These are phyloP conservation scores for Diogma glabrata DNA, from an alignment of 2,888 invertebrate species.

Conservation along the genomic window DNA sequence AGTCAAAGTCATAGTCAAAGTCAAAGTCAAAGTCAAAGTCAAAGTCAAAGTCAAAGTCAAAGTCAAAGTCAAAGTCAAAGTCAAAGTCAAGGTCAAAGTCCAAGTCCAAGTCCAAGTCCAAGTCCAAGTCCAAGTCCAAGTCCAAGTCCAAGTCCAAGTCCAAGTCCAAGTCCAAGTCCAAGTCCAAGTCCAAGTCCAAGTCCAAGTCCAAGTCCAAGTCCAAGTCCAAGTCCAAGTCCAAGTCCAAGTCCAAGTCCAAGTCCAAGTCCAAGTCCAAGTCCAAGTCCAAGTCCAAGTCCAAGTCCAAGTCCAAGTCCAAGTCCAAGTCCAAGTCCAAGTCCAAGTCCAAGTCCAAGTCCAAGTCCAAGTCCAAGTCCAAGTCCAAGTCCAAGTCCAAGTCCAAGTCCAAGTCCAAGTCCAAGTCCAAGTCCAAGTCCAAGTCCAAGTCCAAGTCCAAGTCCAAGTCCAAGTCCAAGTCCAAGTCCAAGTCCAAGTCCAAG, in stretches of 20 bases:
- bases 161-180: conserved; percentile 9
- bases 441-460: conserved; percentile 6
- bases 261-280: not conserved
- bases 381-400: conserved; percentile 8
- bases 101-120: conserved; percentile 6
- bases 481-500: conserved; percentile 9
- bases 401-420: conserved; percentile 12
- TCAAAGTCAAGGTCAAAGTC: no score
- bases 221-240: conserved; percentile 9
- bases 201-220: conserved; percentile 7
- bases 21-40: no score
- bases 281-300: conserved; percentile 7
- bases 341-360: conserved; percentile 3
- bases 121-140: conserved; percentile 3
- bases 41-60: no score
- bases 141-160: conserved; percentile 10
- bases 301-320: conserved; percentile 10
- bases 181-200: not conserved
- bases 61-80: no score
- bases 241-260: conserved; percentile 11
- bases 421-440: conserved; percentile 9
- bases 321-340: conserved; percentile 9
- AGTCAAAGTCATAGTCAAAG: no score
- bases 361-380: conserved; percentile 6
- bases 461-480: conserved; percentile 6